Conservation (phyloP, 1,140 invertebrate genomes). For the Hormaphis cornu region DNA sequence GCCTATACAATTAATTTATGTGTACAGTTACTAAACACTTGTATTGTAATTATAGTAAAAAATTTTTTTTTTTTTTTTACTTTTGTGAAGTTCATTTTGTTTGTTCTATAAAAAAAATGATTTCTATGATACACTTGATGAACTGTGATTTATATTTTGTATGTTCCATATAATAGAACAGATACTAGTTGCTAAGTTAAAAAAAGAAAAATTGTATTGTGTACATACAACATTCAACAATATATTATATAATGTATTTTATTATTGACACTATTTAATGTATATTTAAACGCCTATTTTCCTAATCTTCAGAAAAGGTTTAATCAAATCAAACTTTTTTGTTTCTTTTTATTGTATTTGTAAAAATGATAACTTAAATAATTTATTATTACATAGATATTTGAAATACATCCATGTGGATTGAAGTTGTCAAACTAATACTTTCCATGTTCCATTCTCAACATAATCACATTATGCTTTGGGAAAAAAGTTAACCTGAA, state of each 20-base stretch:
- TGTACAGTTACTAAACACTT: too few species aligned
- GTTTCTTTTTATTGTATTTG: neutral
- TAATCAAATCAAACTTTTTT: neutral
- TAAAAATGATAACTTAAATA: neutral
- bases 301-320: neutral
- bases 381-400: conserved; percentile 9
- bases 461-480: neutral
- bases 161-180: neutral
- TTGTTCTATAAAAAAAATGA: neutral
- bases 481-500: conserved; percentile 25
- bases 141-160: conserved; percentile 5
- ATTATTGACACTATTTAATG: neutral
- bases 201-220: neutral
- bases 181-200: neutral
- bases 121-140: neutral
- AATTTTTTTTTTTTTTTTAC: neutral
- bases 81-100: neutral
- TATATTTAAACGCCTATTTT: too few species aligned
- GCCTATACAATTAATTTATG: too few species aligned
- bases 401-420: neutral
- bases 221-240: neutral
- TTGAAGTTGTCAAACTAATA: conserved; percentile 1
- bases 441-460: neutral
- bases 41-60: neutral
- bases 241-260: neutral